Evolutionary conservation across 2,113 vertebrate species (phyloP).

Genomic region (Carlito syrichta): DNA sequence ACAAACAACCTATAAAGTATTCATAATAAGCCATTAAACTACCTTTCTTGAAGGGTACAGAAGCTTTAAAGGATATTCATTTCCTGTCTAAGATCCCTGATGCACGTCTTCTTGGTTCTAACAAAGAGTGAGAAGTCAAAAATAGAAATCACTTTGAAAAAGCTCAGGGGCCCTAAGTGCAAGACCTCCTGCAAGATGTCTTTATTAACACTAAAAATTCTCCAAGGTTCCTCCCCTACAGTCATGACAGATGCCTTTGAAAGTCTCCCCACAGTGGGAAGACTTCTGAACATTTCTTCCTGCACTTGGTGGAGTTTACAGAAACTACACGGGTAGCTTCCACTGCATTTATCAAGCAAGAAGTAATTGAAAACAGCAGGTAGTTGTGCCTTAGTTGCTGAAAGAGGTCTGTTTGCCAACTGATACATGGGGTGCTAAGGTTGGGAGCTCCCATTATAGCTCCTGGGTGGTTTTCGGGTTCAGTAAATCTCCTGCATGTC

Average conservation of each 20-base stretch:
- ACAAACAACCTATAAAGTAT: background rate
- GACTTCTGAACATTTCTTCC: slow-evolving; percentile 30
- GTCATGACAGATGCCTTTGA: slow-evolving; percentile 48
- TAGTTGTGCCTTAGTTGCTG: background rate
- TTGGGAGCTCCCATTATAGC: background rate
- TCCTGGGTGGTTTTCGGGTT: background rate
- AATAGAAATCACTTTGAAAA: slow-evolving; percentile 74
- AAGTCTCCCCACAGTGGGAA: slow-evolving; percentile 50
- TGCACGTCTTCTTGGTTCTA: slow-evolving; percentile 54
- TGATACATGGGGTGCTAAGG: background rate
- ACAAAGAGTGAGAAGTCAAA: slow-evolving; percentile 66
- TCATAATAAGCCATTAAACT: background rate
- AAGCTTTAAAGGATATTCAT: slow-evolving; percentile 54
- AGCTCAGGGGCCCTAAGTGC: slow-evolving; percentile 45
- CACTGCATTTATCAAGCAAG: background rate
- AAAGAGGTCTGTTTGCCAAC: background rate
- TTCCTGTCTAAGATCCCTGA: slow-evolving; percentile 55
- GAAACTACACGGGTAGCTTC: background rate
- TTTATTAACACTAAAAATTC: slow-evolving; percentile 63
- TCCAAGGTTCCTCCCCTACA: slow-evolving; percentile 15
- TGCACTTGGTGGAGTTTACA: slow-evolving; percentile 40
- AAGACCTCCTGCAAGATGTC: slow-evolving; percentile 6
- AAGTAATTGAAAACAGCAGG: background rate
- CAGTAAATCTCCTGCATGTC: background rate
- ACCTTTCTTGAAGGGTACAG: slow-evolving; percentile 33